A percentile compares a stretch with the other conserved stretches of the same genome.
Evolutionary conservation across 2,888 invertebrate genomes (phyloP).

Genomic region (Thumatha senex): DNA sequence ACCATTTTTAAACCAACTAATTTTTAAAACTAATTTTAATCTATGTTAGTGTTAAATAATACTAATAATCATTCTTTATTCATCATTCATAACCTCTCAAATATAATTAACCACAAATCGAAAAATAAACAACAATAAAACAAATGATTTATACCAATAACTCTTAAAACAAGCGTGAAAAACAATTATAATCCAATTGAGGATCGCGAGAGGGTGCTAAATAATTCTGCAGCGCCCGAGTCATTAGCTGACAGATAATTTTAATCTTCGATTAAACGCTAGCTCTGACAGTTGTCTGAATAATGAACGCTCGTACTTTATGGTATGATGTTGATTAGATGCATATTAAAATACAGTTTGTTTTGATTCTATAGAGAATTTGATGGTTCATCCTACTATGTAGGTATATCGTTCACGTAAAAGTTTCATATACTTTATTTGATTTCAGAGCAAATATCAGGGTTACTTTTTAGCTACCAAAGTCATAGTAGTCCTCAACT

Average conservation of each 20-base stretch:
- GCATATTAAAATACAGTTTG: constrained; percentile 25
- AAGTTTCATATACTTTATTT: too few species aligned
- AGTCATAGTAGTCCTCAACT: too few species aligned
- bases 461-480: too few species aligned
- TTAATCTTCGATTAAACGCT: constrained; percentile 76
- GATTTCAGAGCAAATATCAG: too few species aligned
- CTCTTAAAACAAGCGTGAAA: constrained; percentile 74
- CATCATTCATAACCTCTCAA: too few species aligned
- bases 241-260: constrained; percentile 75
- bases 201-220: constrained; percentile 58
- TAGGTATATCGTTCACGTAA: too few species aligned
- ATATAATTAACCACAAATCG: constrained; percentile 22
- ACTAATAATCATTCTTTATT: too few species aligned
- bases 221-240: constrained; percentile 50
- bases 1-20: too few species aligned
- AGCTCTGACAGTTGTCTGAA: constrained; percentile 58
- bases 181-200: constrained; percentile 76
- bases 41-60: too few species aligned
- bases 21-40: too few species aligned
- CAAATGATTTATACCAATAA: constrained; percentile 76
- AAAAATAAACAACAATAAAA: constrained; percentile 60
- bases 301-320: constrained; percentile 55
- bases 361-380: constrained; percentile 4
- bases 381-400: neutral
- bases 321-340: constrained; percentile 31